A percentile compares a stretch with the other conserved stretches of the same genome.
Evolutionary conservation across 2,113 vertebrate species (phyloP).

Genomic region (Ariopsis seemanni): DNA sequence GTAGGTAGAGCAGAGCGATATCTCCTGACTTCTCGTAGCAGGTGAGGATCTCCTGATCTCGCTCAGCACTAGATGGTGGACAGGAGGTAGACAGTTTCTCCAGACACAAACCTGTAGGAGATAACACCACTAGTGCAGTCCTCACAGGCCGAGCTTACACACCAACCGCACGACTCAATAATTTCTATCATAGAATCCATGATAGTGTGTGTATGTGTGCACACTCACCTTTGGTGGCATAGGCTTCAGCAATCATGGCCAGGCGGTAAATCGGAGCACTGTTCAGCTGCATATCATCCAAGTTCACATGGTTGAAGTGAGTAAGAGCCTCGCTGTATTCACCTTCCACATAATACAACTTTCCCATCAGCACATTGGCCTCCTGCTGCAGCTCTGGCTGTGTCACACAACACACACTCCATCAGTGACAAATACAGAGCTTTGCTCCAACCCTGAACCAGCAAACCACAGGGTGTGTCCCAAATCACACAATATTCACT

Average conservation of each 20-base stretch:
- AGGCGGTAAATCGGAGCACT: conserved; percentile 85
- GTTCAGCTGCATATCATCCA: conserved; percentile 87
- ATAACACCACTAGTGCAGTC: not conserved
- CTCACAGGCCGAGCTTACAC: not conserved
- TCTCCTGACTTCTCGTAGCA: conserved; percentile 98
- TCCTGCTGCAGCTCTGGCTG: conserved; percentile 94
- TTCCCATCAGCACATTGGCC: conserved; percentile 89
- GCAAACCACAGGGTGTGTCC: not conserved
- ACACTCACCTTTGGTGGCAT: conserved; percentile 89
- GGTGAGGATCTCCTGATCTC: conserved; percentile 90
- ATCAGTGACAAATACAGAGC: not conserved
- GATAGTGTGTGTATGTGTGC: not conserved
- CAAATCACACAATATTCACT: not conserved
- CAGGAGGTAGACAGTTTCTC: conserved; percentile 87
- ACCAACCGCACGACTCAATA: not conserved
- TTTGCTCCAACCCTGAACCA: not conserved
- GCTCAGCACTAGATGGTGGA: conserved; percentile 76
- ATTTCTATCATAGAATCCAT: not conserved
- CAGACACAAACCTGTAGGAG: conserved; percentile 84
- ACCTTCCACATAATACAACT: conserved; percentile 91
- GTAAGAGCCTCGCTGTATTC: conserved; percentile 86
- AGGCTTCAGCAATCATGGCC: conserved; percentile 92
- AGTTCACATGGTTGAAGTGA: conserved; percentile 78
- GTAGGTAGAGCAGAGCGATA: conserved; percentile 94
- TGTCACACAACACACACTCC: conserved; percentile 30